These are phyloP conservation scores for Embidobia sp. DNA, from an alignment of 2,888 invertebrate genomes.

Conservation along the genomic window DNA sequence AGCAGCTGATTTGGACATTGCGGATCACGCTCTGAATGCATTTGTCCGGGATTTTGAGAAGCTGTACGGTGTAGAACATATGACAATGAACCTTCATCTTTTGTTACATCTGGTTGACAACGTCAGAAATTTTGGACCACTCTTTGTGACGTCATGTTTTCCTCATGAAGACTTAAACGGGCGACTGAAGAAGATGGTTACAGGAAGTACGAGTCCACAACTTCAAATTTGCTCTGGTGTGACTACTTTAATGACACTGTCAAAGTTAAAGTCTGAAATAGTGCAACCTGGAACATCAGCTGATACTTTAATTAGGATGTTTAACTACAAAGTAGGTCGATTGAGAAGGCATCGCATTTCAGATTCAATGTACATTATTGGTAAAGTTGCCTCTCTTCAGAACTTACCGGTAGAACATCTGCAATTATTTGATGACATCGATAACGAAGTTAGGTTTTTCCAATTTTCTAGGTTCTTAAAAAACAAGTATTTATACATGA, in stretches of 20 bases:
- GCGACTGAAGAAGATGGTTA: constrained; percentile 13
- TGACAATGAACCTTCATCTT: constrained; percentile 39
- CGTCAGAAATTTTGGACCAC: constrained; percentile 37
- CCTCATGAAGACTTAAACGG: constrained; percentile 42
- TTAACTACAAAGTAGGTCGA: not conserved
- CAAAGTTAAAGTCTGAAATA: not conserved
- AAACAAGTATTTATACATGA: constrained; percentile 29
- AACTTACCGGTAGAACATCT: no score
- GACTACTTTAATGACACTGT: not conserved
- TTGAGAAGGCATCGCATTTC: not conserved
- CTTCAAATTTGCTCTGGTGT: not conserved
- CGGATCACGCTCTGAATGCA: not conserved
- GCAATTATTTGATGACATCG: not conserved
- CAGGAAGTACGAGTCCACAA: constrained; percentile 29
- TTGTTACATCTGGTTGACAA: constrained; percentile 37
- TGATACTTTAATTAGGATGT: not conserved
- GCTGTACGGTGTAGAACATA: constrained; percentile 1
- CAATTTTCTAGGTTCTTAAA: constrained; percentile 35
- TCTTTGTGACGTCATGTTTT: constrained; percentile 4
- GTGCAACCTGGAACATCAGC: not conserved
- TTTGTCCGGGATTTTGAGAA: constrained; percentile 3
- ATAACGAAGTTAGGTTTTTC: not conserved
- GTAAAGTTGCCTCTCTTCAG: no score
- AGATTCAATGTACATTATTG: constrained; percentile 11
- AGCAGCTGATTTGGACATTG: not conserved